Base-by-base conservation (phyloP, 2,888 invertebrate genomes). In the Volucella bombylans region DNA sequence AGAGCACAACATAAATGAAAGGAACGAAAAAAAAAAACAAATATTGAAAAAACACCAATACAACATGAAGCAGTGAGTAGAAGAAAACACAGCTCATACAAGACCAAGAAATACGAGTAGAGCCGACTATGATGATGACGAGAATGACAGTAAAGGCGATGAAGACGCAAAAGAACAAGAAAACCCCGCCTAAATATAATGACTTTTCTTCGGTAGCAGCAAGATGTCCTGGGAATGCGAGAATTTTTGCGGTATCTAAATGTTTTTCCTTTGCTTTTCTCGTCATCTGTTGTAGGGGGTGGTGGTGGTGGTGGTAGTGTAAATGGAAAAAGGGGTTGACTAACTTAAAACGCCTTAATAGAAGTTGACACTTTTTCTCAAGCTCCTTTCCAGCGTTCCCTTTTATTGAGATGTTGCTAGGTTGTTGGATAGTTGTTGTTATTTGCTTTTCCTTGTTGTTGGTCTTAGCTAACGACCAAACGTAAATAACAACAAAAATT, bases 151-250 rank as follows among this genome's bases (percentile, higher is more conserved):
- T 31, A 31, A 31, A 4, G 43, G 69, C 45, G 62, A 67, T 23
- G 57, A 15, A 45, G 12, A 18, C 31, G 31, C 31, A 4, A 31
- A 62, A 47, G 82, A 67, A 59, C 71, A 82, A 55, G 77, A 77
- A 77, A 82, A 82, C 82, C 72, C 82, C 82, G 82, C 82, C 82
- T 82, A 82, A 77, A 77, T 77, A 82, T 82, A 82, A 82, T 77
- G 82, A 77, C 77, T 82, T 82, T 77, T 54, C 69, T 59, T 76
- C 43, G 59, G 38, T n/a, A 57, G 41, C 43, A 76, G 57, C 76
- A 71, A 82, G 47, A 65, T 71, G 69, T 77, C 71, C 61, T 65
- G 77, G 71, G 64, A 76, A 65, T 76, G 71, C 31, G 31, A 31
- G 31, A 31, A 31, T 71, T 82, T 77, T 82, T 82, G 82, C 72